These are phyloP conservation scores for Nothoprocta pentlandii DNA, from an alignment of 2,113 vertebrate genomes.

Conservation along the genomic window DNA sequence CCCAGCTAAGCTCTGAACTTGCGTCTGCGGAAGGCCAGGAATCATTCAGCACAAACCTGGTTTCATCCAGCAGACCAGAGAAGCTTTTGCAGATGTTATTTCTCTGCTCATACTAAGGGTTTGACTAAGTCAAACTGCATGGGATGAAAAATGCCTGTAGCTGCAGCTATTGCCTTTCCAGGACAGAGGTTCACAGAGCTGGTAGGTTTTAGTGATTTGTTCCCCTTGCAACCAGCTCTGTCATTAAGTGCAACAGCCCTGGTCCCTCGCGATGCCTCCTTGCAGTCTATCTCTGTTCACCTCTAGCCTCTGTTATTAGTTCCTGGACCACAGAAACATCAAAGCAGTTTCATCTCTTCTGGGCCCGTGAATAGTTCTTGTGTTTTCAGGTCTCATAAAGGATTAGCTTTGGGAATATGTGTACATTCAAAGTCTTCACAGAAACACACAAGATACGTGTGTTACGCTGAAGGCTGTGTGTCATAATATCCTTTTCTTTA, in stretches of 20 bases:
- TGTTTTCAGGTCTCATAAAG: not conserved
- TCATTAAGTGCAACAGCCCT: not conserved
- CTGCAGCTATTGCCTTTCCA: not conserved
- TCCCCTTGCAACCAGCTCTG: not conserved
- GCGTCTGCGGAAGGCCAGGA: rapidly evolving
- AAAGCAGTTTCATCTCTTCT: not conserved
- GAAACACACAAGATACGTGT: not conserved
- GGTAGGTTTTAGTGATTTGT: not conserved
- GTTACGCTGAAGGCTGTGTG: not conserved
- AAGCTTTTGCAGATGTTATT: not conserved
- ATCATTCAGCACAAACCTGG: rapidly evolving
- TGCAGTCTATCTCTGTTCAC: not conserved
- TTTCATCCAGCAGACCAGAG: not conserved
- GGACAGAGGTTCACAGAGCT: not conserved
- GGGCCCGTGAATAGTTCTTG: not conserved
- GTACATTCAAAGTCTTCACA: not conserved
- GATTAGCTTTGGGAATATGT: not conserved
- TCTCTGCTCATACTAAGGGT: not conserved
- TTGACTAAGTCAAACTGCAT: not conserved
- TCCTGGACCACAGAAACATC: not conserved
- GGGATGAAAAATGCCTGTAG: not conserved
- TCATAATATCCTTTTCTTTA: not conserved
- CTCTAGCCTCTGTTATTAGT: not conserved
- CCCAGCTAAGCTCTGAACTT: not conserved
- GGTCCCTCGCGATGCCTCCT: not conserved